Evolutionary conservation across 2,797 vertebrate species (phyloP).

Genomic region (Mormyrops attenuatus): DNA sequence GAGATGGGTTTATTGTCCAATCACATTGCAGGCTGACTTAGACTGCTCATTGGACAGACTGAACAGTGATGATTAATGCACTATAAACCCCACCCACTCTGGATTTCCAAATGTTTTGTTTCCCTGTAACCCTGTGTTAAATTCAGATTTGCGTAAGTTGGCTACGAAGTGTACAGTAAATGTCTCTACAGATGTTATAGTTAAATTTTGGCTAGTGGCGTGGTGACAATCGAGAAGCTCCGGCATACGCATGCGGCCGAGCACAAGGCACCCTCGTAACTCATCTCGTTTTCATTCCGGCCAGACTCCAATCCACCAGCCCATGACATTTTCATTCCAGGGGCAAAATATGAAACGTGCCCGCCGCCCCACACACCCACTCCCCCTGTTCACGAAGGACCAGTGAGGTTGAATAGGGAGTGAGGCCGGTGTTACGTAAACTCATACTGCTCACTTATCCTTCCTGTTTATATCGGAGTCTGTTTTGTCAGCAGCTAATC

Average conservation of each 20-base stretch:
- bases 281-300: conserved; percentile 14
- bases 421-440: not conserved
- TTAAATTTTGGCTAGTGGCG: not conserved
- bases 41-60: not conserved
- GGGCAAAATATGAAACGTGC: not conserved
- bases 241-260: not conserved
- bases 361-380: not conserved
- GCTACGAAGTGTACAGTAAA: not conserved
- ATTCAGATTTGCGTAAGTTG: not conserved
- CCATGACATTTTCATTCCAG: not conserved
- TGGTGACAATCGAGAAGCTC: not conserved
- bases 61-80: not conserved
- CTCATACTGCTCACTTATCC: not conserved
- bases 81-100: not conserved
- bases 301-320: not conserved
- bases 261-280: not conserved
- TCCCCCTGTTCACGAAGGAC: not conserved
- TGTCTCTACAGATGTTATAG: not conserved
- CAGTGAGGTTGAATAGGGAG: not conserved
- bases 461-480: not conserved
- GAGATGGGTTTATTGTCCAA: not conserved
- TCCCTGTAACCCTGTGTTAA: not conserved
- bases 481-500: not conserved
- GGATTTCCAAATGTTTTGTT: not conserved
- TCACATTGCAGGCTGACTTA: not conserved